Evolutionary conservation across 2,888 invertebrate genomes (phyloP).

Genomic region (Philaethria dido): DNA sequence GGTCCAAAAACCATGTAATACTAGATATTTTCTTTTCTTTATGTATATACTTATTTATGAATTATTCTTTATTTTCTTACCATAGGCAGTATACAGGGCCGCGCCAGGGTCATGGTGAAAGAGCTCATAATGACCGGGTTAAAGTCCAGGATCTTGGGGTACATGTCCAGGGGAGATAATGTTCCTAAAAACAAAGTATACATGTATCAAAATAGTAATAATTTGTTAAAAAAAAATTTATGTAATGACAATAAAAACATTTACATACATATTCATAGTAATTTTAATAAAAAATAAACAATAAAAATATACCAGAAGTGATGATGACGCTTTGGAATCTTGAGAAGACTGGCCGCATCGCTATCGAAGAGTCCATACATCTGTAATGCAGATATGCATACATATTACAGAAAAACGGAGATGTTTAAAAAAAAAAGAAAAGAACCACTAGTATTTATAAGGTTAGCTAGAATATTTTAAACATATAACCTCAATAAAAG

Average conservation of each 20-base stretch:
- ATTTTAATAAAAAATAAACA: too few species aligned
- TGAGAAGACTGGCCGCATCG: constrained; percentile 98
- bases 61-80: constrained; percentile 70
- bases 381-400: too few species aligned
- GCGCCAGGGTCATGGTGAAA: constrained; percentile 98
- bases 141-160: constrained; percentile 99
- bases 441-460: not conserved
- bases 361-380: constrained; percentile 99
- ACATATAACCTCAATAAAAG: too few species aligned
- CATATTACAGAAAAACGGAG: too few species aligned
- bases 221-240: too few species aligned
- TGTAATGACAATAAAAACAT: too few species aligned
- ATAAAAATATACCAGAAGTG: constrained; percentile 86
- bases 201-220: too few species aligned
- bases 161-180: constrained; percentile 99
- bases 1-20: too few species aligned
- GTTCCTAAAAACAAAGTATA: constrained; percentile 86
- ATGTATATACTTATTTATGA: not conserved
- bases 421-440: too few species aligned
- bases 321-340: constrained; percentile 98
- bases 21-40: not conserved
- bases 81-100: constrained; percentile 98
- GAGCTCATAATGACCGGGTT: constrained; percentile 98
- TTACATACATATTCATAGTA: too few species aligned
- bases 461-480: not conserved